Conservation (phyloP, 2,888 invertebrate species). For the Bimastos eiseni region DNA sequence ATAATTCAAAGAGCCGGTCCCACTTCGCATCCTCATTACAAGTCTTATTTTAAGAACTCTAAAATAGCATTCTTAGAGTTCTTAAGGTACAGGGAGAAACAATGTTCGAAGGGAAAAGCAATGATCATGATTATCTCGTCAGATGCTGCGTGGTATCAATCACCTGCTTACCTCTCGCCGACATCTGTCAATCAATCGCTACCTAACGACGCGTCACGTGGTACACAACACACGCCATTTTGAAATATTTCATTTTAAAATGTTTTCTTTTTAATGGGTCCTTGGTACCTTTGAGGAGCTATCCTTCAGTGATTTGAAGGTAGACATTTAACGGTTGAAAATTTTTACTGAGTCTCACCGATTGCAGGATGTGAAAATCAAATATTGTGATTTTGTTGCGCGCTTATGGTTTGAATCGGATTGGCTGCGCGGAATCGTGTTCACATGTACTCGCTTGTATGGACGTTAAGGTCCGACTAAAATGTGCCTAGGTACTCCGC, state of each 20-base stretch:
- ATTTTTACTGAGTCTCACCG: neutral
- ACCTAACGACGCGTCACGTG: slow-evolving; percentile 19
- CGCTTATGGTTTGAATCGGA: neutral
- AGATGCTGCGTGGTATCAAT: neutral
- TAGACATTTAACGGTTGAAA: neutral
- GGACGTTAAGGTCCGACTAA: neutral
- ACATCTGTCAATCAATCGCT: neutral
- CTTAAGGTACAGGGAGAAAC: no score
- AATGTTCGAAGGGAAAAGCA: no score
- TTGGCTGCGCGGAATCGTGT: neutral
- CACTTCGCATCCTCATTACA: no score
- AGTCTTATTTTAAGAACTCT: no score
- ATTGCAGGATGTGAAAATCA: neutral
- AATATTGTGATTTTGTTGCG: neutral
- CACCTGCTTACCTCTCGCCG: neutral
- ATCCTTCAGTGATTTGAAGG: neutral
- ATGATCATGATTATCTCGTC: no score
- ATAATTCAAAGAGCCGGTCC: no score
- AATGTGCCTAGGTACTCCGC: neutral
- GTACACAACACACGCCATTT: slow-evolving; percentile 6
- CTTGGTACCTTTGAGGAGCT: neutral
- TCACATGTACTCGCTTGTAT: neutral
- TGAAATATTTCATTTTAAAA: neutral
- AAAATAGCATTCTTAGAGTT: no score
- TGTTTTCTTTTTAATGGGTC: neutral